Conservation (phyloP, 2,797 vertebrate species). For the Typhlichthys eigenmanni region DNA sequence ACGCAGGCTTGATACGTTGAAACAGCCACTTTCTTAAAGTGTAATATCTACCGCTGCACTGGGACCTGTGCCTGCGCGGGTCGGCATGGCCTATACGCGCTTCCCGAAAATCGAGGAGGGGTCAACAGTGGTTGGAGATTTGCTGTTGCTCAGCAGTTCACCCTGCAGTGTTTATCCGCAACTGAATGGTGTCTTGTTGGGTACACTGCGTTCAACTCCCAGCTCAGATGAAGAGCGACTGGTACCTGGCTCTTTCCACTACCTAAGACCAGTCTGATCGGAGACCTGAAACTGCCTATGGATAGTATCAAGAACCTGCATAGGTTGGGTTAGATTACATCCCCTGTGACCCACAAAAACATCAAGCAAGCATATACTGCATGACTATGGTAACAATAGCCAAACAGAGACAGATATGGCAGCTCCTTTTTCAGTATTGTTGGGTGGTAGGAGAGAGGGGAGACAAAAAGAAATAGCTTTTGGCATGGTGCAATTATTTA, state of each 20-base stretch:
- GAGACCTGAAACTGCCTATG: no score
- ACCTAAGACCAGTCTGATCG: no score
- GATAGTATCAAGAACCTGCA: no score
- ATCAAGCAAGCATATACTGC: no score
- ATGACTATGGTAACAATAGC: no score
- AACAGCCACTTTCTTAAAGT: conserved; percentile 60
- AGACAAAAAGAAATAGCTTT: conserved; percentile 48
- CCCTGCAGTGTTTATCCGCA: conserved; percentile 53
- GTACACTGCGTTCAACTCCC: neutral
- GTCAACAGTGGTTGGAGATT: conserved; percentile 28
- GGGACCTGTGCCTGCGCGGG: conserved; percentile 45
- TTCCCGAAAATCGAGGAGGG: conserved; percentile 23
- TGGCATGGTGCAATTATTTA: conserved; percentile 32
- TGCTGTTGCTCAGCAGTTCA: conserved; percentile 34
- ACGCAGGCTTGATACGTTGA: conserved; percentile 67
- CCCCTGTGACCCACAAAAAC: no score
- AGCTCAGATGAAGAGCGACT: no score
- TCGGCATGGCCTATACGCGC: conserved; percentile 41
- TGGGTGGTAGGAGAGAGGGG: no score
- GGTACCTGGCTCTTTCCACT: no score
- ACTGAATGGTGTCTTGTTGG: conserved; percentile 26
- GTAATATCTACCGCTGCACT: conserved; percentile 63
- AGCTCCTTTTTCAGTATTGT: no score
- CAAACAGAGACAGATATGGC: no score
- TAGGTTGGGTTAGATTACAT: no score